Conservation (phyloP, 2,888 invertebrate genomes). For the Drosophila leonis region DNA sequence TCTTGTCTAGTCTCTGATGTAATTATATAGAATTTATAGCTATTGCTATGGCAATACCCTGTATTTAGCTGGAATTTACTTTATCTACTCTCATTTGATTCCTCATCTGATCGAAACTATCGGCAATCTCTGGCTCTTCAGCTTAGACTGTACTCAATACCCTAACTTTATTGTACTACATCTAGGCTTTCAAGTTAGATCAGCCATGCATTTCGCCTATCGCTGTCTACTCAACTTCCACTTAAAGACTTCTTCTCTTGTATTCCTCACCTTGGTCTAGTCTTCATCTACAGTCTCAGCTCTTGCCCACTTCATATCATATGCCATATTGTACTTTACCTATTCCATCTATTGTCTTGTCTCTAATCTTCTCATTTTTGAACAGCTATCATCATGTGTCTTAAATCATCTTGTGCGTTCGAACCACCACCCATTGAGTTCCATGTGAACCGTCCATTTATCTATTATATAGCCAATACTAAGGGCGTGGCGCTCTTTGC, state of each 20-base stretch:
- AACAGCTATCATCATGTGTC: conserved; percentile 27
- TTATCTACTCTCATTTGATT: neutral
- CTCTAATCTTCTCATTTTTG: conserved; percentile 6
- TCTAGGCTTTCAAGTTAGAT: neutral
- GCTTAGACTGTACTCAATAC: no score
- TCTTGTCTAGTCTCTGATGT: no score
- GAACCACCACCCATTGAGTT: conserved; percentile 38
- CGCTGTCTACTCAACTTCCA: no score
- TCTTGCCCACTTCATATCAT: neutral
- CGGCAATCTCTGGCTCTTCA: no score
- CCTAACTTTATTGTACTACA: no score
- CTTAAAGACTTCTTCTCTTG: no score
- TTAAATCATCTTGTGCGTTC: neutral
- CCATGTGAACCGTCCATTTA: conserved; percentile 55
- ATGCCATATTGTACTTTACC: neutral
- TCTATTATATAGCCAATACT: conserved; percentile 38
- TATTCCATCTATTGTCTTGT: neutral
- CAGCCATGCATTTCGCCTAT: no score
- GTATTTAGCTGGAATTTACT: no score
- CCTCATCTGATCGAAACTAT: neutral
- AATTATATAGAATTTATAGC: no score
- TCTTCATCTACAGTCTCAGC: neutral
- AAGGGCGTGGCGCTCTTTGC: conserved; percentile 38
- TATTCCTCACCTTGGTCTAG: no score
- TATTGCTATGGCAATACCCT: no score